Conservation (phyloP, 1,140 invertebrate genomes). For the Daktulosphaira vitifoliae region DNA sequence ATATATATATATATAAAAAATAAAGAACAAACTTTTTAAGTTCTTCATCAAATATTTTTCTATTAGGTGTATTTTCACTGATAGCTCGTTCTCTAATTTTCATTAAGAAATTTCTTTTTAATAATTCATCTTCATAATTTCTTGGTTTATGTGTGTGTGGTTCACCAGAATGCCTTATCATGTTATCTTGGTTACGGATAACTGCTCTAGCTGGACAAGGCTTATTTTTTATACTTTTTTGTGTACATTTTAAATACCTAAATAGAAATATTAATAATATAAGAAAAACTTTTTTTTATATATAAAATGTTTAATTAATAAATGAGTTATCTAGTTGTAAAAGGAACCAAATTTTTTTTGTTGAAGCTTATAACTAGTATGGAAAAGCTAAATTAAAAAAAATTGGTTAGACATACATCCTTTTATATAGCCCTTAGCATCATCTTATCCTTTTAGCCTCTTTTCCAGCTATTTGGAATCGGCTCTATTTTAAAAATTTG, state of each 20-base stretch:
- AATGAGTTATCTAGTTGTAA: too few species aligned
- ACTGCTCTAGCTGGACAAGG: slow-evolving; percentile 30
- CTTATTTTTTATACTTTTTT: slow-evolving; percentile 29
- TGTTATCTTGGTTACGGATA: slow-evolving; percentile 19
- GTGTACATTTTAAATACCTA: slow-evolving; percentile 29
- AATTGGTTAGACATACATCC: too few species aligned
- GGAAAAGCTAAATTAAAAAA: too few species aligned
- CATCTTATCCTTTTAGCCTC: too few species aligned
- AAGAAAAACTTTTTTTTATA: background rate
- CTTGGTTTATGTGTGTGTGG: slow-evolving; percentile 24
- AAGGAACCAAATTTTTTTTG: too few species aligned
- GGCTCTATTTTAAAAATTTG: too few species aligned
- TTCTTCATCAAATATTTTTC: slow-evolving; percentile 33
- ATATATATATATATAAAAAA: background rate
- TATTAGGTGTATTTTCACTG: slow-evolving; percentile 11
- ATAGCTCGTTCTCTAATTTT: slow-evolving; percentile 31
- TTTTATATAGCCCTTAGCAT: too few species aligned
- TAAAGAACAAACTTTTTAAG: slow-evolving; percentile 15
- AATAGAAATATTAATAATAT: background rate
- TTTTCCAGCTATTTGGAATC: too few species aligned
- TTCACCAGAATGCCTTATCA: slow-evolving; percentile 29
- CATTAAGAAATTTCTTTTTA: slow-evolving; percentile 22
- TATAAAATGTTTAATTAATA: too few species aligned
- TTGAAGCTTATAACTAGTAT: too few species aligned
- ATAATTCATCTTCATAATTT: slow-evolving; percentile 23